Base-by-base conservation (phyloP, 2,113 vertebrate genomes). In the Guaruba guarouba region DNA sequence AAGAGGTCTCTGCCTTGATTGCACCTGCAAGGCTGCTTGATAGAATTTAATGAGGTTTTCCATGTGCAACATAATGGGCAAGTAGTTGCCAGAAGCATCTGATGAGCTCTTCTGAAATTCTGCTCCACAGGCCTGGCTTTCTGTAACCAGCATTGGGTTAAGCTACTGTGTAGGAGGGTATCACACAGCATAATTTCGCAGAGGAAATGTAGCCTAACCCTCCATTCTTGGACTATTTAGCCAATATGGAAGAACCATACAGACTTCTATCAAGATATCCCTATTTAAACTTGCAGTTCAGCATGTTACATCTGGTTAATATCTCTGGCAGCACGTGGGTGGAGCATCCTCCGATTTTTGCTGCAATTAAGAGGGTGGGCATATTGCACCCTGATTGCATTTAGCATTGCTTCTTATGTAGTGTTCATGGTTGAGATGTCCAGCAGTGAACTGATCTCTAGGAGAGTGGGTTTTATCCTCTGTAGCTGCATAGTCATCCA, bases 401-500 rank as follows among this genome's bases (percentile, higher is more conserved):
- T 92, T 66, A 44, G 49, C 6, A 3, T 29, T 61, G 17, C 17
- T 80, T 90, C 69, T 74, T 49, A 33, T 1, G 2, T 22, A 23
- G 43, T 1, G 0, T 17, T 79, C 15, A 7, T 59, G 66, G 16
- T 33, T 87, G 77, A 87, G 29, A 13, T 57, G 66, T 57, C 33
- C 55, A 87, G 49, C 17, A 46, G 46, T 59, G 61, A 80, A 37
- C 2, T 66, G 51, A 67, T 28, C 14, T 46, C n/a, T 28, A 37
- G 49, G 22, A 76, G 15, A 29, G n/a, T 17, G n/a, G 20, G 44
- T 8, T 75, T 87, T 82, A 10, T 64, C 13, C 20, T 82, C 18
- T 22, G 7, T 2, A 55, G 33, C 13, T 2, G 3, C 3, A 1
- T 2, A 55, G 27, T 76, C 8, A 54, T 69, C 25, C 23, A 75